Conservation (phyloP, 2,797 vertebrate species). For the Acrocephalus scirpaceus region DNA sequence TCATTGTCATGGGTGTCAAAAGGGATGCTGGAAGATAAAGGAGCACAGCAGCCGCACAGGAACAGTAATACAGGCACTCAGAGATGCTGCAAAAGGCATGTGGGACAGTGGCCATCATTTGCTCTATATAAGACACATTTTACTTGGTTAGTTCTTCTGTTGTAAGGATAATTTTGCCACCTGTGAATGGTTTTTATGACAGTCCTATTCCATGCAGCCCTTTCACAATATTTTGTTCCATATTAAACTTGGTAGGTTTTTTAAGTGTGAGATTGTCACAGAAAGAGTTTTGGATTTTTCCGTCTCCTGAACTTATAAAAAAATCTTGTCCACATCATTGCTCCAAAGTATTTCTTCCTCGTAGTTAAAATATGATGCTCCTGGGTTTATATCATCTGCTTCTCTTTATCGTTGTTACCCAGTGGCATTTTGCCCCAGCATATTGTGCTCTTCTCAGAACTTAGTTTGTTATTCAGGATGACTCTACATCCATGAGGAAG, state of each 20-base stretch:
- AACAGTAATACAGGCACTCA: not conserved
- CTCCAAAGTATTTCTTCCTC: not conserved
- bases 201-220: not conserved
- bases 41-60: accelerated
- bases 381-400: not conserved
- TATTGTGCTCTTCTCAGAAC: not conserved
- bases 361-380: not conserved
- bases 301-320: not conserved
- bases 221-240: not conserved
- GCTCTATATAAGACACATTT: not conserved
- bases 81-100: not conserved
- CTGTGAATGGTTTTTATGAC: not conserved
- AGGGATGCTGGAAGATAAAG: not conserved
- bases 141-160: not conserved
- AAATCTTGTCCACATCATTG: not conserved
- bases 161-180: not conserved
- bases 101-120: not conserved
- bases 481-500: not conserved
- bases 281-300: not conserved
- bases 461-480: not conserved
- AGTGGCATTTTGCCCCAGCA: not conserved
- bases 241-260: not conserved
- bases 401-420: not conserved
- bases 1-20: not conserved
- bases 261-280: not conserved